These are phyloP conservation scores for Pogonocherus hispidulus DNA, from an alignment of 2,888 invertebrate genomes.

Conservation along the genomic window DNA sequence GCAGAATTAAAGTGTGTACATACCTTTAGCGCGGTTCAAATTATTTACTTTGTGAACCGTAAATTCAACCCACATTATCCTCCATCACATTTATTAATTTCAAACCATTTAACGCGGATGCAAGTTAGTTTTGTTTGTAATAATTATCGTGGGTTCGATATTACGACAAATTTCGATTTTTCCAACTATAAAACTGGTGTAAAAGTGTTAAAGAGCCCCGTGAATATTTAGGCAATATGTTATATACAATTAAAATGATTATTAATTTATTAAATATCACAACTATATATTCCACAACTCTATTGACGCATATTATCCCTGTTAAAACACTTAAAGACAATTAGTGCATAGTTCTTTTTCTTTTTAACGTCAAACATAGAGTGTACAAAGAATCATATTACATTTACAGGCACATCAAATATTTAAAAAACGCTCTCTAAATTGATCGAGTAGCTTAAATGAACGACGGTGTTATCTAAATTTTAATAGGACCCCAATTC, in stretches of 20 bases:
- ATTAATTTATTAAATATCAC: conserved; percentile 61
- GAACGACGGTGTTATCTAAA: conserved; percentile 26
- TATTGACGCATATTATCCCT: conserved; percentile 60
- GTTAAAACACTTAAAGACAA: conserved; percentile 58
- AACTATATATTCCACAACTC: conserved; percentile 63
- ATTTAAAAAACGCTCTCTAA: conserved; percentile 45
- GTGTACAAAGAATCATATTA: conserved; percentile 59
- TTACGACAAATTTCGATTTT: no score
- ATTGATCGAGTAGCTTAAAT: conserved; percentile 28
- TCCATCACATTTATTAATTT: no score
- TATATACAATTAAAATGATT: conserved; percentile 60
- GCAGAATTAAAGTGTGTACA: no score
- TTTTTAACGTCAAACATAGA: conserved; percentile 60
- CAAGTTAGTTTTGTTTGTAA: no score
- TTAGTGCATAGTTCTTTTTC: conserved; percentile 56
- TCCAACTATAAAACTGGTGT: conserved; percentile 5
- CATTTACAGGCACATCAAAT: conserved; percentile 63
- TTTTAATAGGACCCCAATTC: conserved; percentile 19
- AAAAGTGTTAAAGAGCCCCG: conserved; percentile 35
- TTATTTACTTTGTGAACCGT: no score
- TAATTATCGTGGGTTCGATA: no score
- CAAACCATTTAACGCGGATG: no score
- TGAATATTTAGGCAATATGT: conserved; percentile 42
- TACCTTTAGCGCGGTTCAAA: no score
- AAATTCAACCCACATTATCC: no score